Evolutionary conservation across 2,113 vertebrate genomes (phyloP), one percentile per base, ranked within the genome.

Genomic region (Nannobrachium achirus): DNA sequence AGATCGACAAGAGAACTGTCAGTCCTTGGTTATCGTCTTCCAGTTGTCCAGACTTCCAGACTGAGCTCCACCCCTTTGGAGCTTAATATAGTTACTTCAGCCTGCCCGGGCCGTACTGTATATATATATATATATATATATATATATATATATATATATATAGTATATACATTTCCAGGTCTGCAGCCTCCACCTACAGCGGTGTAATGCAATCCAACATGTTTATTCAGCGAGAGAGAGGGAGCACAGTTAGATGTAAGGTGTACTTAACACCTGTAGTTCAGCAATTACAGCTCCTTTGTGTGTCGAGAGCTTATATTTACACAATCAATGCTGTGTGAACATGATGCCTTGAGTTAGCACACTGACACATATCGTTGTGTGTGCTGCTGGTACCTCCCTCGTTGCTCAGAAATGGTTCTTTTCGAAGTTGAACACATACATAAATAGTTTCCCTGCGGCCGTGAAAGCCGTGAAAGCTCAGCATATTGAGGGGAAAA

Each of bases 401-500:
- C 10, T n/a, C 41, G 46, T 69, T 63, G 49, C 40, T 53, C 11
- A 61, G 8, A 69, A 45, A 45, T 39, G 14, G 10, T 18, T 3
- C 9, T 53, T 72, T 74, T 46, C 25, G 44, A 75, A 74, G 69
- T 76, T 72, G 10, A 45, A 66, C 20, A 45, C 20, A 45, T 33
- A 33, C 6, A 33, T 40, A 19, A 58, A 73, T 60, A 62, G n/a
- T 71, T 79, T 63, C 65, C 13, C 33, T 14, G 1, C 59, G 44
- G 18, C 63, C 42, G 18, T 73, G 62, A 83, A 85, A 48, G 18
- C 63, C 42, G 18, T 73, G 62, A 83, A 85, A 74, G 63, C 75
- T 82, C 80, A 85, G 75, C 72, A 74, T 39, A 50, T 58, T 70
- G 74, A 57, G 41, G 58, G 33, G 63, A 60, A 71, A 66, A 77